phyloP scores from a whole-genome alignment of 2,888 invertebrate genomes.

The Flexamia atlantica region DNA sequence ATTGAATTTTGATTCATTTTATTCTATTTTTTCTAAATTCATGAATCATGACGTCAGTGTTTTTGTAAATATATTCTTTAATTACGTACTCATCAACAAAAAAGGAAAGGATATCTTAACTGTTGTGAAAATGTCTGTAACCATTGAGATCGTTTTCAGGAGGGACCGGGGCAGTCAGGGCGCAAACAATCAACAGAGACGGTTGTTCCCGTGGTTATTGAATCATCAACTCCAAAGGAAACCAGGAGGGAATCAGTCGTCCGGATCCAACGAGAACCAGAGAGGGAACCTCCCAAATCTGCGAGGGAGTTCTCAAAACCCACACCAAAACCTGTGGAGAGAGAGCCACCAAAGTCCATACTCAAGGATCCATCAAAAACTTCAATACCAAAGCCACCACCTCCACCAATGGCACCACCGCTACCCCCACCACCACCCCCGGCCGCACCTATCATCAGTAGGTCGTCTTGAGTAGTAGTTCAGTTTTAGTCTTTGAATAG shows the following conservation, averaged over 20 bases:
- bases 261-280: constrained; percentile 35
- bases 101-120: too few relatives aligned
- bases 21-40: too few relatives aligned
- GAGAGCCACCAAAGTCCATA: constrained; percentile 59
- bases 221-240: constrained; percentile 40
- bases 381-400: constrained; percentile 59
- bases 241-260: constrained; percentile 32
- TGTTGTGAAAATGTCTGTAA: too few relatives aligned
- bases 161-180: constrained; percentile 33
- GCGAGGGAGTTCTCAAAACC: constrained; percentile 51
- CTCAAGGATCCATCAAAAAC: constrained; percentile 47
- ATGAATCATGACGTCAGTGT: too few relatives aligned
- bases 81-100: too few relatives aligned
- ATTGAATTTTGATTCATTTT: too few relatives aligned
- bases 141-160: constrained; percentile 4
- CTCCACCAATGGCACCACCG: constrained; percentile 63
- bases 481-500: too few relatives aligned
- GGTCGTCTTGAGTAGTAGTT: constrained; percentile 11
- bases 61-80: too few relatives aligned
- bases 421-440: constrained; percentile 61
- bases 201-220: constrained; percentile 36
- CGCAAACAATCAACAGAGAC: constrained; percentile 45
- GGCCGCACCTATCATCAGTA: constrained; percentile 21
- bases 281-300: constrained; percentile 30
- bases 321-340: constrained; percentile 53